phyloP scores from a whole-genome alignment of 2,888 invertebrate genomes.

The Chydorus sphaericus region DNA sequence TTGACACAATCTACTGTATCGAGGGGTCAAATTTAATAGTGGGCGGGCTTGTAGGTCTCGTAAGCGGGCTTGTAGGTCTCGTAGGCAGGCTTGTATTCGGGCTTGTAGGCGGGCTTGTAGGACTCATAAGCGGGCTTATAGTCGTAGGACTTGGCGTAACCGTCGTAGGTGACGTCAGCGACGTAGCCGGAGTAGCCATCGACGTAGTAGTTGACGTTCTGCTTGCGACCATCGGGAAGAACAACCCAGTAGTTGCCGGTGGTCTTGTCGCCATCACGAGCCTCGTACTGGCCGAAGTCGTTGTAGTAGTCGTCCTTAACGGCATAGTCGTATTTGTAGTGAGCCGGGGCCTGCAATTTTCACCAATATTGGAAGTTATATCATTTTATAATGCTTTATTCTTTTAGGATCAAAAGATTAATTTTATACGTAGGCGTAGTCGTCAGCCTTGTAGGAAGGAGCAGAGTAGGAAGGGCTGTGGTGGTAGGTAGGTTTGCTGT shows the following conservation, averaged over 20 bases:
- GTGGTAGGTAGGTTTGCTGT: no score
- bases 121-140: conserved; percentile 9
- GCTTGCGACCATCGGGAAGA: conserved; percentile 12
- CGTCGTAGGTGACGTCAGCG: conserved; percentile 11
- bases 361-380: no score
- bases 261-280: conserved; percentile 12
- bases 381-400: no score
- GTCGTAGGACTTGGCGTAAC: no score
- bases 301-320: conserved; percentile 12
- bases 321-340: conserved; percentile 9
- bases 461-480: background rate
- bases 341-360: conserved; percentile 2
- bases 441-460: background rate
- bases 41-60: conserved; percentile 5
- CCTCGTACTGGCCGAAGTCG: conserved; percentile 9
- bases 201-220: conserved; percentile 11
- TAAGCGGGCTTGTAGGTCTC: conserved; percentile 5
- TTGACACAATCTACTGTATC: no score
- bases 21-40: no score
- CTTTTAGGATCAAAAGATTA: no score
- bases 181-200: conserved; percentile 11
- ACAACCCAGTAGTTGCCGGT: conserved; percentile 9
- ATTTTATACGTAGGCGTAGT: no score
- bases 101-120: conserved; percentile 3
- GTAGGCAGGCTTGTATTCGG: conserved; percentile 8